phyloP scores from a whole-genome alignment of 2,888 invertebrate species.

The Cabera pusaria region DNA sequence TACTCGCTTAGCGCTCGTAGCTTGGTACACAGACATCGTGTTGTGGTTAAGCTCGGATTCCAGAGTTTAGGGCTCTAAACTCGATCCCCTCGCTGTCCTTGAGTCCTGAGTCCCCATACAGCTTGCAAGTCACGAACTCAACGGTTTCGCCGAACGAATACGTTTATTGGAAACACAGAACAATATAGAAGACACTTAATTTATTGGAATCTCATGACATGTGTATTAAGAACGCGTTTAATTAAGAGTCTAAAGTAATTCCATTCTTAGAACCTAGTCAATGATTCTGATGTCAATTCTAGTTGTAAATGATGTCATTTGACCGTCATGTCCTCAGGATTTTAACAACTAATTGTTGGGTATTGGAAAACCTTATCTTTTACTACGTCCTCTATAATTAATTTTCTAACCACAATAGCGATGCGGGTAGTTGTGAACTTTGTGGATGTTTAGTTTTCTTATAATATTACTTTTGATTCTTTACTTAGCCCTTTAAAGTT shows the following conservation, averaged over 20 bases:
- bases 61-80: constrained; percentile 44
- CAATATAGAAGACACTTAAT: no score
- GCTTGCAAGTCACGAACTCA: constrained; percentile 47
- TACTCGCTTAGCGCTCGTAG: constrained; percentile 15
- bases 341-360: no score
- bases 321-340: no score
- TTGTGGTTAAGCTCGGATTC: constrained; percentile 51
- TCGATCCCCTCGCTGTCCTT: constrained; percentile 33
- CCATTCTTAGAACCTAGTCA: constrained; percentile 16
- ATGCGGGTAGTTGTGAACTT: no score
- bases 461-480: no score
- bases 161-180: constrained; percentile 26
- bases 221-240: constrained; percentile 20
- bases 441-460: no score
- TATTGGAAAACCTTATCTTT: no score
- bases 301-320: constrained; percentile 11
- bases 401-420: no score
- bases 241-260: constrained; percentile 31
- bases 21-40: constrained; percentile 32
- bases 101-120: constrained; percentile 25
- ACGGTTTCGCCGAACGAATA: constrained; percentile 31
- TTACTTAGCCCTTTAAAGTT: no score
- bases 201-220: no score
- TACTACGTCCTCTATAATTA: no score
- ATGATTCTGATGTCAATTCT: constrained; percentile 19